phyloP scores from a whole-genome alignment of 2,113 vertebrate genomes.

The Mormoops blainvillei region DNA sequence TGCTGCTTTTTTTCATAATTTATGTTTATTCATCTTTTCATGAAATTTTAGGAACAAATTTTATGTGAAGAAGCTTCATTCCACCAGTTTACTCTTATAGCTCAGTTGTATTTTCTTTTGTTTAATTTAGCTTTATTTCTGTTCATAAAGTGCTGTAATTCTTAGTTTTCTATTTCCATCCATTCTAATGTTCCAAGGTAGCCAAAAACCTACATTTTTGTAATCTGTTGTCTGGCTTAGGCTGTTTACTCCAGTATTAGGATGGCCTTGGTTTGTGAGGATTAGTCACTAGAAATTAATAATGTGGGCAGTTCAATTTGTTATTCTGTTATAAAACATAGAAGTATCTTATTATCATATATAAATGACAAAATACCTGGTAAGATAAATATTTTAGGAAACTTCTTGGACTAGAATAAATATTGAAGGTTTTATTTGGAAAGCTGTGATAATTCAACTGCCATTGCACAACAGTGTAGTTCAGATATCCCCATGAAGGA shows the following conservation, averaged over 20 bases:
- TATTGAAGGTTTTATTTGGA: neutral
- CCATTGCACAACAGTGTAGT: neutral
- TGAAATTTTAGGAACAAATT: neutral
- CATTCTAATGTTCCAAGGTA: neutral
- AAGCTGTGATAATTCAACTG: neutral
- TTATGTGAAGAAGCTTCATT: neutral
- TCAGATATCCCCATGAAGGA: neutral
- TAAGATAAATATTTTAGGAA: neutral
- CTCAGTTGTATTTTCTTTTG: neutral
- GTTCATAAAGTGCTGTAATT: neutral
- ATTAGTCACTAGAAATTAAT: constrained; percentile 12
- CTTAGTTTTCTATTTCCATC: neutral
- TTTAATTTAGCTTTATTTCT: neutral
- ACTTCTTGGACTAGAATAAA: neutral
- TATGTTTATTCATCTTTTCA: neutral
- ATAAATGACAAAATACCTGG: neutral
- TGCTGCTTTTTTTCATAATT: neutral
- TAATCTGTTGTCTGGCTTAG: constrained; percentile 2
- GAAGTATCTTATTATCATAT: neutral
- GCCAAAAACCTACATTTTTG: neutral
- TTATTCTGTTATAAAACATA: neutral
- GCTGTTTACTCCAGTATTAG: neutral
- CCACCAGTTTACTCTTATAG: neutral
- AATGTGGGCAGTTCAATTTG: neutral
- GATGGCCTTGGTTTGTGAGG: neutral